Evolutionary conservation across 2,113 vertebrate genomes (phyloP).

Genomic region (Eretmochelys imbricata): DNA sequence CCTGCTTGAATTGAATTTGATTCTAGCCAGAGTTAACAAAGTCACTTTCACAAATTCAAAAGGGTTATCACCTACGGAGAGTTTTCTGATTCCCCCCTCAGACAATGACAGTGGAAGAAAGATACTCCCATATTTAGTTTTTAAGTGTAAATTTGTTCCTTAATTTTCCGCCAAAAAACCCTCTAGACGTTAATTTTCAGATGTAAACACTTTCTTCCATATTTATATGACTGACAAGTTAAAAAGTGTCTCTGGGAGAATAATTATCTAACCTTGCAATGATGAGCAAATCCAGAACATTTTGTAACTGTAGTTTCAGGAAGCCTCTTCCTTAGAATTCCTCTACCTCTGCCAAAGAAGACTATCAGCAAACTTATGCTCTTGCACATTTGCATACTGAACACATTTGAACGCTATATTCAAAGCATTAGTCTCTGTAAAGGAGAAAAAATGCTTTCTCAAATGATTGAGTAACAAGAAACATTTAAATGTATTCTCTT

Average conservation of each 20-base stretch:
- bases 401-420: not conserved
- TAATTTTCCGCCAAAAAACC: not conserved
- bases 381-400: not conserved
- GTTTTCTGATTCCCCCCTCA: not conserved
- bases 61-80: not conserved
- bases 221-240: not conserved
- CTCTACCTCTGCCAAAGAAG: conserved; percentile 41
- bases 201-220: not conserved
- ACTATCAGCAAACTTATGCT: conserved; percentile 22
- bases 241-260: conserved; percentile 5
- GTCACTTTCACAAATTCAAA: not conserved
- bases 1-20: not conserved
- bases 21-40: not conserved
- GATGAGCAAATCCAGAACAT: not conserved
- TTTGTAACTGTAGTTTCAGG: conserved; percentile 35
- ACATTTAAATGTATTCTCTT: not conserved
- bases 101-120: not conserved
- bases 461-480: conserved; percentile 13
- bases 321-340: not conserved
- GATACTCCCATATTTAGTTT: not conserved
- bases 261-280: conserved; percentile 14
- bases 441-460: conserved; percentile 10
- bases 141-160: not conserved
- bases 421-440: conserved; percentile 20
- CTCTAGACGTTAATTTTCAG: not conserved